A percentile compares a stretch with the other conserved stretches of the same genome.
phyloP scores from a whole-genome alignment of 2,888 invertebrate genomes.

The Psylliodes chrysocephalus region DNA sequence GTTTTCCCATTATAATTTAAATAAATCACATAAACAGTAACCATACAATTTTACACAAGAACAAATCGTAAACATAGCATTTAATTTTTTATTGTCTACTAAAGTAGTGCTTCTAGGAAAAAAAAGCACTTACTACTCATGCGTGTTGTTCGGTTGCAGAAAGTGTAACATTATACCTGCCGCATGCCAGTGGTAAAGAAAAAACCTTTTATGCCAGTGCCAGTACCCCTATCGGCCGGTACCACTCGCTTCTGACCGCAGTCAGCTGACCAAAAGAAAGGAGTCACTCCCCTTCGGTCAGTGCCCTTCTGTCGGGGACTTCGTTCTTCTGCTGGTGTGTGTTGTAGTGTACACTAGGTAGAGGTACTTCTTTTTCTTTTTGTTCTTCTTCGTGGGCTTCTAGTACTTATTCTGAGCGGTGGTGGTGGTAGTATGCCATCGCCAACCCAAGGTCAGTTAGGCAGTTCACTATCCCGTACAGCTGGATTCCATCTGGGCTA shows the following conservation, averaged over 20 bases:
- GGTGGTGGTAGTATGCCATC: conserved; percentile 24
- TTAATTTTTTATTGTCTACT: too few species aligned
- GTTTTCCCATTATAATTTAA: too few species aligned
- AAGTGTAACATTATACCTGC: too few species aligned
- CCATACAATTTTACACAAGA: too few species aligned
- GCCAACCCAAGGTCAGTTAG: conserved; percentile 50
- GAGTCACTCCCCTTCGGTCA: conserved; percentile 21
- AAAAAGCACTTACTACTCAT: too few species aligned
- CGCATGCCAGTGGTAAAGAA: too few species aligned
- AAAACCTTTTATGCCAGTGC: neutral
- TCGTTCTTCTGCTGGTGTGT: conserved; percentile 4
- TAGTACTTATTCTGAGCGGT: conserved; percentile 22
- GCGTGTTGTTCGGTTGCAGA: too few species aligned
- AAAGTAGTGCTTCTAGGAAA: too few species aligned
- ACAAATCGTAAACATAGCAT: too few species aligned
- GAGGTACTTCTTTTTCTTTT: conserved; percentile 15
- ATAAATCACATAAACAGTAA: too few species aligned
- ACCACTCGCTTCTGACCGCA: neutral
- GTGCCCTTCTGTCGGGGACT: conserved; percentile 16
- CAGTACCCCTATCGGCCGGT: neutral
- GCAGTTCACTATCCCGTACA: conserved; percentile 44
- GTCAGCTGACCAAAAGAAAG: conserved; percentile 21
- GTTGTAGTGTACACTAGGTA: neutral
- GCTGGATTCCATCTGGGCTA: conserved; percentile 48
- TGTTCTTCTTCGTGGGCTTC: conserved; percentile 27